Evolutionary conservation across 2,797 vertebrate species (phyloP).

Genomic region (Moxostoma hubbsi): DNA sequence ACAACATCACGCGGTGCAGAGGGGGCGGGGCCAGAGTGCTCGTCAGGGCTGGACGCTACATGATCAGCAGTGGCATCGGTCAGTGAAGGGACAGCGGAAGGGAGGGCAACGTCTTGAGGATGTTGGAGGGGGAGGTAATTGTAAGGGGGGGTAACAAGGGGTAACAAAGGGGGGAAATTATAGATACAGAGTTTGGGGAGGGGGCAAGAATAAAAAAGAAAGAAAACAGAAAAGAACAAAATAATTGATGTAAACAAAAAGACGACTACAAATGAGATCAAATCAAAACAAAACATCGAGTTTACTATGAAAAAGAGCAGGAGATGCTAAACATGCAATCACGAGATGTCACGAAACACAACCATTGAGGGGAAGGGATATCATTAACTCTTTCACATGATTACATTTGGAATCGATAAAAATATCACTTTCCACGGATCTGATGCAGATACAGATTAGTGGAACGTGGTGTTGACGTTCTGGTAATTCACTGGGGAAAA

Average conservation of each 20-base stretch:
- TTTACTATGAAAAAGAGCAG: slow-evolving; percentile 49
- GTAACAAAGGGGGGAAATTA: slow-evolving; percentile 65
- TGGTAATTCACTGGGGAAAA: neutral
- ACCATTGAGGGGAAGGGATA: slow-evolving; percentile 35
- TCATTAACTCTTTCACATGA: slow-evolving; percentile 11
- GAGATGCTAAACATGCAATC: slow-evolving; percentile 34
- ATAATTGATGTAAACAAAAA: slow-evolving; percentile 59
- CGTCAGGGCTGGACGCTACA: slow-evolving; percentile 91
- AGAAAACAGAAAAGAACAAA: slow-evolving; percentile 75
- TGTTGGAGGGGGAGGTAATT: slow-evolving; percentile 54
- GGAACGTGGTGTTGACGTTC: neutral
- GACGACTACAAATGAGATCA: slow-evolving; percentile 43
- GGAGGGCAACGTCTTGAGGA: slow-evolving; percentile 95
- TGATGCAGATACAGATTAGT: neutral
- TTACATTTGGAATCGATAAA: neutral
- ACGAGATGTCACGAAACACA: slow-evolving; percentile 13
- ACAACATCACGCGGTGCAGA: slow-evolving; percentile 93
- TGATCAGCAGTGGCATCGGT: slow-evolving; percentile 99
- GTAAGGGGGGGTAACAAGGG: slow-evolving; percentile 56
- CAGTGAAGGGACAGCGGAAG: slow-evolving; percentile 96
- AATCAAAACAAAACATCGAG: slow-evolving; percentile 46
- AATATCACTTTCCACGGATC: neutral
- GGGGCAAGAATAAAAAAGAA: slow-evolving; percentile 65
- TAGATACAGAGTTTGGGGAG: slow-evolving; percentile 66
- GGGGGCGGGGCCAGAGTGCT: slow-evolving; percentile 85